Evolutionary conservation across 2,888 invertebrate genomes (phyloP).

Genomic region (Acanthosepion pharaonis): DNA sequence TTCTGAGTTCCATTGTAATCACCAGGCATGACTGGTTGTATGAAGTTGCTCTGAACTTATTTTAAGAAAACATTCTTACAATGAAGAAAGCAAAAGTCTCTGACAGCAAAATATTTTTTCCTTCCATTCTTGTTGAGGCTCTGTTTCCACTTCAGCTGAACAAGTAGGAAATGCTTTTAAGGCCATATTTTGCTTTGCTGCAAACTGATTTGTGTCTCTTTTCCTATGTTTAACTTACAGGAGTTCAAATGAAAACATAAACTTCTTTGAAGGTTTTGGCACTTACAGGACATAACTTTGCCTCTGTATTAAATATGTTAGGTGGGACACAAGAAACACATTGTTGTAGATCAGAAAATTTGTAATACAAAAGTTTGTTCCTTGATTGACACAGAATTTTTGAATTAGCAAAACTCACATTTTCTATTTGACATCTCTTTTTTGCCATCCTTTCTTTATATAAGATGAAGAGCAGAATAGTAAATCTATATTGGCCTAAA

Average conservation of each 20-base stretch:
- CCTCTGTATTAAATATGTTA: background rate
- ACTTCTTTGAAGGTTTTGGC: background rate
- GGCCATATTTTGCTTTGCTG: background rate
- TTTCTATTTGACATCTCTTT: too few species aligned
- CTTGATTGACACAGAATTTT: background rate
- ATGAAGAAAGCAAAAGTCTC: background rate
- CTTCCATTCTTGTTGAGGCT: background rate
- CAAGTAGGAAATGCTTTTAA: background rate
- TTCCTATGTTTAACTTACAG: background rate
- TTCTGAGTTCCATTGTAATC: background rate
- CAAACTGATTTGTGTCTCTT: background rate
- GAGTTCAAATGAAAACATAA: background rate
- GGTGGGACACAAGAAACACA: background rate
- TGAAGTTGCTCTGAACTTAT: background rate
- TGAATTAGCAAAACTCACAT: background rate
- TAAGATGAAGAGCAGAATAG: too few species aligned
- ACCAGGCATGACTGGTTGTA: background rate
- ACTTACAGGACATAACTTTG: background rate
- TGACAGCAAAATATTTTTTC: background rate
- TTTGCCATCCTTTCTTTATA: too few species aligned
- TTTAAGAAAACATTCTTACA: background rate
- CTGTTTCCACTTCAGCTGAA: background rate
- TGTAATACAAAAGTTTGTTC: too few species aligned
- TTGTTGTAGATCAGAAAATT: too few species aligned
- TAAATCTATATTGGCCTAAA: too few species aligned